Evolutionary conservation across 2,888 invertebrate species (phyloP), one percentile per base, ranked within the genome.

Genomic region (Osmoderma eremita): DNA sequence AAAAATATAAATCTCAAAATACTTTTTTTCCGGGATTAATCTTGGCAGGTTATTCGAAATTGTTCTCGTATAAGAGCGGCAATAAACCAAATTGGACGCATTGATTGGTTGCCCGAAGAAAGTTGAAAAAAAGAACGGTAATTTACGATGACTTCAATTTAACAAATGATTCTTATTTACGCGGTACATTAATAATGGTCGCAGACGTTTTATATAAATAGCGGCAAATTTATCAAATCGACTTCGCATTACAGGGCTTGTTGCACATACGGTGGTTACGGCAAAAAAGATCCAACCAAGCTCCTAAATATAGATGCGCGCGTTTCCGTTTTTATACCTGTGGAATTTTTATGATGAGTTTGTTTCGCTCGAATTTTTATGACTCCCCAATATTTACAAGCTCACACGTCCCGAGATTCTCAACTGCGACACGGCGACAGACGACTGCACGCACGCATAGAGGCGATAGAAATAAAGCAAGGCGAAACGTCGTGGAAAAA

Each of bases 301-400:
- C 24, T 53, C n/a, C 53, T 53, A 53, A 53, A 53, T 53, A 53
- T 53, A 53, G 53, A 53, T 17, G 4, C 30, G 6, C n/a, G 17
- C 8, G 53, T 53, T 53, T 53, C 38, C 53, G 53, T 53, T 53
- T 53, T 38, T 53, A 38, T 53, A 53, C 53, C 53, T 53, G 53
- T 53, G 53, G 53, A 53, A 53, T 38, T 53, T 53, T 53, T 53
- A 53, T 53, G 36, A 53, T 38, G 53, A 53, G 24, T 24, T 38
- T 53, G 53, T 53, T 53, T 53, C 53, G 38, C 53, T 53, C 8
- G 17, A 53, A 53, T 53, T 53, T 53, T 53, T 53, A 53, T 53
- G 18, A 38, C 53, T 36, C 50, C 6, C 6, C 24, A 38, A 53
- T 53, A 38, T 53, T 38, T 36, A 53, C 38, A 53, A 53, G 38